Conservation (phyloP, 2,888 invertebrate species). For the Notodonta ziczac region DNA sequence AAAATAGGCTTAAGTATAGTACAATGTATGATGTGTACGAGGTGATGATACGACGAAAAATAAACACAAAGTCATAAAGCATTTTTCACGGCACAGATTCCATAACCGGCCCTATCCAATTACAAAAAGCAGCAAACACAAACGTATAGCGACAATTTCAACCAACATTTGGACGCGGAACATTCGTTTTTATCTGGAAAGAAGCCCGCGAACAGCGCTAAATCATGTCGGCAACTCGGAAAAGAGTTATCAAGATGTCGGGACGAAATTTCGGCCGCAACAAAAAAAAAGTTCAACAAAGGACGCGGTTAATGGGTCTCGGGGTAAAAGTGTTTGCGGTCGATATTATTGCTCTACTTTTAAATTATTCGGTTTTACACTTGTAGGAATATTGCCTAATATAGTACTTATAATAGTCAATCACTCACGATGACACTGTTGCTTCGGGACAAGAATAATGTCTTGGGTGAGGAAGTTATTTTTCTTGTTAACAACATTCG, state of each 20-base stretch:
- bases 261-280: conserved; percentile 26
- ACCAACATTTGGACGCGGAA: conserved; percentile 12
- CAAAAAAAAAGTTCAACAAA: conserved; percentile 35
- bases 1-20: no score
- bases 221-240: conserved; percentile 50
- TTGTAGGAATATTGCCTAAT: not conserved
- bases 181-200: conserved; percentile 22
- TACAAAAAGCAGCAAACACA: conserved; percentile 1
- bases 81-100: no score
- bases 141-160: not conserved
- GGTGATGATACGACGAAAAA: no score
- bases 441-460: no score
- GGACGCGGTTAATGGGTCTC: conserved; percentile 23
- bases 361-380: not conserved
- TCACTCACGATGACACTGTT: no score
- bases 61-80: no score
- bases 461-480: no score
- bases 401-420: no score
- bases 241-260: conserved; percentile 58
- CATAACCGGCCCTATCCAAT: not conserved
- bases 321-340: conserved; percentile 1
- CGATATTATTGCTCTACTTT: conserved; percentile 6
- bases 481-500: not conserved
- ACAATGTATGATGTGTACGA: no score
- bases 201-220: conserved; percentile 44